Percentiles rank a stretch among this genome's conserved stretches.
These are phyloP conservation scores for Eupithecia subumbrata DNA, from an alignment of 2,888 invertebrate genomes.

Conservation along the genomic window DNA sequence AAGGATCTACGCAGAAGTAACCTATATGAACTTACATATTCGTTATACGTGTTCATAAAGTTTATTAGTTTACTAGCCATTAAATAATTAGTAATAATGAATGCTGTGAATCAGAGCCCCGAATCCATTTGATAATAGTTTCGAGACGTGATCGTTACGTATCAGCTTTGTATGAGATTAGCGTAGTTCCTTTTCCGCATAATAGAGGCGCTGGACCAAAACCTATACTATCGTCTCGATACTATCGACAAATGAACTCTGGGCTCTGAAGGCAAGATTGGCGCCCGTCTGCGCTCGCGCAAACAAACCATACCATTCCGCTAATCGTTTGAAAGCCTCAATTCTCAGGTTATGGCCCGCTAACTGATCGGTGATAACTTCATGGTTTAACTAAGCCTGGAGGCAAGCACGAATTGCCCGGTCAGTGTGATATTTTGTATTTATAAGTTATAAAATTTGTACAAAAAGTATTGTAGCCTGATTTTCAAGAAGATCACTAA, in stretches of 20 bases:
- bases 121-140: too few relatives aligned
- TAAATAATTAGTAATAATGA: slow-evolving; percentile 1
- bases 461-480: not conserved
- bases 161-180: too few relatives aligned
- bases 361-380: slow-evolving; percentile 31
- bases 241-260: too few relatives aligned
- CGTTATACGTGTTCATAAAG: not conserved
- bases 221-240: too few relatives aligned
- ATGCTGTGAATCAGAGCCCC: slow-evolving; percentile 11
- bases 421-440: not conserved
- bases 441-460: not conserved
- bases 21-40: not conserved
- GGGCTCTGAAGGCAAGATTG: slow-evolving; percentile 39
- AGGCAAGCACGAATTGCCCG: not conserved
- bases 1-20: not conserved
- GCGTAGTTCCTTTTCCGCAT: too few relatives aligned
- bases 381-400: slow-evolving; percentile 20
- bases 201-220: too few relatives aligned
- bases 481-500: not conserved
- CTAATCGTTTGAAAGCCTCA: slow-evolving; percentile 32
- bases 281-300: slow-evolving; percentile 30
- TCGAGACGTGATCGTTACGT: too few relatives aligned
- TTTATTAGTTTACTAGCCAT: not conserved
- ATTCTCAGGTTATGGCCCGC: slow-evolving; percentile 22
- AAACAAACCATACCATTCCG: slow-evolving; percentile 18